Percentiles rank a stretch among this genome's conserved stretches.
These are phyloP conservation scores for Sciurus carolinensis DNA, from an alignment of 2,797 vertebrate genomes.

Conservation along the genomic window DNA sequence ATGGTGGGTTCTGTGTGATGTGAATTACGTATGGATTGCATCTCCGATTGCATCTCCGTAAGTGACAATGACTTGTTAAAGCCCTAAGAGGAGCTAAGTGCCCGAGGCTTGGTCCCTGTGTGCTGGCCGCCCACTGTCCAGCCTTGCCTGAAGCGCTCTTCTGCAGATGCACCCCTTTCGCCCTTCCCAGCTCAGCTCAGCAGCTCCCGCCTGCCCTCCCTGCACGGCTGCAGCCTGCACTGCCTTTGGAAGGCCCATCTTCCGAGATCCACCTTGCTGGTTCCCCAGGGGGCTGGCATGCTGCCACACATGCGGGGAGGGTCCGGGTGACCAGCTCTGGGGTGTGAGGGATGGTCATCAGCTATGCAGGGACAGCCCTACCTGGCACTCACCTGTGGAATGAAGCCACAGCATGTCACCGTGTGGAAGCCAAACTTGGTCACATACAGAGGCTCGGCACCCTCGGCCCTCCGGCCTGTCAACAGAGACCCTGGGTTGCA, in stretches of 20 bases:
- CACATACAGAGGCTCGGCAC: constrained; percentile 87
- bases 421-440: constrained; percentile 94
- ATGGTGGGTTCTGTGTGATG: neutral
- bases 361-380: neutral
- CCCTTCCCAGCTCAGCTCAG: neutral
- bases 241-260: neutral
- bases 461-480: constrained; percentile 91
- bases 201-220: neutral
- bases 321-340: neutral
- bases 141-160: neutral
- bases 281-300: neutral
- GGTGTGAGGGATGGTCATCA: fast-evolving
- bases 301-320: neutral
- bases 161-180: neutral
- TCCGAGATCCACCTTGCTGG: no score
- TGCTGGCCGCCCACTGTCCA: neutral
- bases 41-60: neutral
- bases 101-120: neutral
- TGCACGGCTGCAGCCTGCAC: neutral
- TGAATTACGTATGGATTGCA: neutral
- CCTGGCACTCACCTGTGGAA: constrained; percentile 92
- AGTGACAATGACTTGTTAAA: neutral
- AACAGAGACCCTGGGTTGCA: neutral
- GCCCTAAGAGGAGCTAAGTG: neutral
- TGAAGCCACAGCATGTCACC: constrained; percentile 95